Evolutionary conservation across 2,113 vertebrate genomes (phyloP).

Genomic region (Paradoxurus hermaphroditus): DNA sequence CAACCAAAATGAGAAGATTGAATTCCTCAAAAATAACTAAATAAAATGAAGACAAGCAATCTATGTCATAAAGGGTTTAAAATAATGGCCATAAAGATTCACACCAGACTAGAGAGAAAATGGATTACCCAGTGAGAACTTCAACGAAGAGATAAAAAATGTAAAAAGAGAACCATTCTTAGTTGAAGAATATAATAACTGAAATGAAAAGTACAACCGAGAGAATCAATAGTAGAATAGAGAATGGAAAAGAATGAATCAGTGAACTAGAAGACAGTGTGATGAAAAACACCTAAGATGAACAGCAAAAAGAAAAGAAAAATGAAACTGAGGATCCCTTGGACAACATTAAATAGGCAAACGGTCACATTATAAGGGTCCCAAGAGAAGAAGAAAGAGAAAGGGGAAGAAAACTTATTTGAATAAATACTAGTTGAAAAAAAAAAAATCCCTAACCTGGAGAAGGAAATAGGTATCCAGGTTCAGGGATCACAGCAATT

Average conservation of each 20-base stretch:
- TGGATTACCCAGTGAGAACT: background rate
- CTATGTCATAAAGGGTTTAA: background rate
- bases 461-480: too few relatives aligned
- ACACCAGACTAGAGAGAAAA: background rate
- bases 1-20: background rate
- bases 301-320: background rate
- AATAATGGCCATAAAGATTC: background rate
- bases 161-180: background rate
- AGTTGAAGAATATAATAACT: background rate
- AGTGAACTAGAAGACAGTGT: background rate
- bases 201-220: background rate
- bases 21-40: background rate
- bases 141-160: background rate
- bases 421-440: background rate
- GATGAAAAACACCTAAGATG: background rate
- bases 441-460: background rate
- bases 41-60: background rate
- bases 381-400: background rate
- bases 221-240: background rate
- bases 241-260: background rate
- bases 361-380: background rate
- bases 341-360: background rate
- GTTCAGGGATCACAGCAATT: too few relatives aligned
- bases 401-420: background rate
- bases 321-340: background rate